These are phyloP conservation scores for Ascidia mentula DNA, from an alignment of 23 tunicate genomes.

Conservation along the genomic window DNA sequence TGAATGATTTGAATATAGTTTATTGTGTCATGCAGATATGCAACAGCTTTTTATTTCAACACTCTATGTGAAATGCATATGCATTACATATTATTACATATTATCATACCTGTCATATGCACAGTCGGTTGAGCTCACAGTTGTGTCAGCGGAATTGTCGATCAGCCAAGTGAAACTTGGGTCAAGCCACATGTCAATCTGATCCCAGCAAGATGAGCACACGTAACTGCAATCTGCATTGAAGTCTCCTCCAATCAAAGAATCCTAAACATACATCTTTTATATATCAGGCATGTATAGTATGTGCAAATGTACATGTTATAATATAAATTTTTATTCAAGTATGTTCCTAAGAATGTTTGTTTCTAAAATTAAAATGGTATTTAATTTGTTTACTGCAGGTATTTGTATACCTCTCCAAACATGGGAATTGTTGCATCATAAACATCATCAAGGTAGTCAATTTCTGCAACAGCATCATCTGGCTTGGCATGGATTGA, in stretches of 20 bases:
- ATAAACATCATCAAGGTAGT: conserved; percentile 66
- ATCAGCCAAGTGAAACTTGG: conserved; percentile 68
- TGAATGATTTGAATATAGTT: too few species aligned
- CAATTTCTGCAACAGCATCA: conserved; percentile 79
- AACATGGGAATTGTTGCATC: conserved; percentile 11
- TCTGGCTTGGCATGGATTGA: conserved; percentile 86
- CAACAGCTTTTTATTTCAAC: too few species aligned
- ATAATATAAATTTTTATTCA: background rate
- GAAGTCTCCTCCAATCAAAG: conserved; percentile 83
- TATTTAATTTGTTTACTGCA: background rate
- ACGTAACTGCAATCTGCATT: conserved; percentile 97
- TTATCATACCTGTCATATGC: conserved; percentile 91
- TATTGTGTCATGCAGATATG: too few species aligned
- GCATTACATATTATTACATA: too few species aligned
- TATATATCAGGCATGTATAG: too few species aligned
- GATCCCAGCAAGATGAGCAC: conserved; percentile 50
- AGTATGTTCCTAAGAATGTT: background rate
- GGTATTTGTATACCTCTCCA: conserved; percentile 40
- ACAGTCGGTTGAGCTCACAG: conserved; percentile 73
- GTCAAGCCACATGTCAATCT: conserved; percentile 59
- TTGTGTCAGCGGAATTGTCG: conserved; percentile 62
- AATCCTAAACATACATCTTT: conserved; percentile 54
- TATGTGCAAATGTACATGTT: background rate
- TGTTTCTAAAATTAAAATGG: background rate
- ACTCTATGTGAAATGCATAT: too few species aligned